Base-by-base conservation (phyloP, 2,113 vertebrate species). In the Setophaga kirtlandii region DNA sequence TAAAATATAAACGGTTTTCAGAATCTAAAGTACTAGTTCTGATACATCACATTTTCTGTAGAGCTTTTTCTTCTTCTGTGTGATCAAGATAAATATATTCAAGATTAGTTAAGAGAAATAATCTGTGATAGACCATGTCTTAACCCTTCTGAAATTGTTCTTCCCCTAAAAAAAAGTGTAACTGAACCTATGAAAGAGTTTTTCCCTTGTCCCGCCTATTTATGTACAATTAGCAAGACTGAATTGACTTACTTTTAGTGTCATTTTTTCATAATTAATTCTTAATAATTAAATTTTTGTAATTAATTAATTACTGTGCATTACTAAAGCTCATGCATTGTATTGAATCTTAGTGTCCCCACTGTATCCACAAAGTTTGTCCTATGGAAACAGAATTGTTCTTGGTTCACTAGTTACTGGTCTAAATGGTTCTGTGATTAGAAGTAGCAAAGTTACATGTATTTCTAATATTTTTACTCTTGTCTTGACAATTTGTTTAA, bases 1-100 rank as follows among this genome's bases (percentile, higher is more conserved):
- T 47, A 27, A 82, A 55, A 39, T 64, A 19, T 44, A 52, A 59
- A 39, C 17, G 1, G 23, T 17, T 60, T 82, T 90, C 24, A 79
- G 33, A 75, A 55, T 71, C 4, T 46, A 24, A 33, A 73, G 19
- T 75, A 19, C 4, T 9, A 35, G 5, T 64, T 95, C 17, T 80
- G 42, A 12, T 62, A 25, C 3, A 9, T 42, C 1, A 4, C 0
- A 2, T 39, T 78, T 93, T 78, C 65, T 75, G 7, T 58, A 25
- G 9, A 6, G 0, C 10, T 47, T 68, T 76, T 35, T 42, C 22
- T 41, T 19, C 12, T 18, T 5, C 21, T 28, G 0, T 3, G 0
- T 47, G 14, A 52, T 62, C 28, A 53, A 25, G 31, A 19, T 47
- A 42, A 76, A 47, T 46, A 15, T 70, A 23, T 50, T 71, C 4